phyloP scores from a whole-genome alignment of 2,113 vertebrate genomes.

The Aythya baeri region DNA sequence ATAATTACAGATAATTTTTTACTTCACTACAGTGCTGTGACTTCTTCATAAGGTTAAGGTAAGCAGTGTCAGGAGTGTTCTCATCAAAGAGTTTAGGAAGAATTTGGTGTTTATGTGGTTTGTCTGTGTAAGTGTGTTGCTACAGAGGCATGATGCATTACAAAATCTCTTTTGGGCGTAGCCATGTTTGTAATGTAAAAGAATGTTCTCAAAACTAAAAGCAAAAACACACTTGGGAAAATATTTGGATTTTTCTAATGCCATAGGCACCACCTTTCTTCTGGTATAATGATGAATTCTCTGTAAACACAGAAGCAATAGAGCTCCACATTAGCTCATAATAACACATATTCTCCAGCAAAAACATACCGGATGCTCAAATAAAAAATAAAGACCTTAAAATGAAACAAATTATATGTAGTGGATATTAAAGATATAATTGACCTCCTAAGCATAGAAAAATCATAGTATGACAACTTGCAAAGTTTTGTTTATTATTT shows the following conservation, averaged over 20 bases:
- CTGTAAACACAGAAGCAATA: background rate
- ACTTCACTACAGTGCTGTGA: background rate
- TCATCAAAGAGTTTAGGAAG: background rate
- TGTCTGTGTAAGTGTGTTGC: background rate
- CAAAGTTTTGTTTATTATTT: background rate
- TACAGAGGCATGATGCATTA: background rate
- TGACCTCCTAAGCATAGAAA: background rate
- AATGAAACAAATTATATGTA: background rate
- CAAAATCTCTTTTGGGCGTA: background rate
- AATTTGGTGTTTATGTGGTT: background rate
- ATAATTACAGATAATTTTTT: background rate
- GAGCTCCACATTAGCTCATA: background rate
- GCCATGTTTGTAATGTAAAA: background rate
- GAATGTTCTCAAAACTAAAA: constrained; percentile 26
- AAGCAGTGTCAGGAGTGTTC: background rate
- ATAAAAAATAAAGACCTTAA: background rate
- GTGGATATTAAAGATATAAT: background rate
- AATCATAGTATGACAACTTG: background rate
- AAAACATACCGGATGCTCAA: background rate
- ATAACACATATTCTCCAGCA: background rate
- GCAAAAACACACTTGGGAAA: background rate
- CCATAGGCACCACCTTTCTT: background rate
- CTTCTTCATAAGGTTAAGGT: background rate
- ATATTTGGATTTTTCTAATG: background rate
- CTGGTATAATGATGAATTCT: background rate